A percentile compares a stretch with the other conserved stretches of the same genome.
These are phyloP conservation scores for Percina caprodes DNA, from an alignment of 2,113 vertebrate genomes.

Conservation along the genomic window DNA sequence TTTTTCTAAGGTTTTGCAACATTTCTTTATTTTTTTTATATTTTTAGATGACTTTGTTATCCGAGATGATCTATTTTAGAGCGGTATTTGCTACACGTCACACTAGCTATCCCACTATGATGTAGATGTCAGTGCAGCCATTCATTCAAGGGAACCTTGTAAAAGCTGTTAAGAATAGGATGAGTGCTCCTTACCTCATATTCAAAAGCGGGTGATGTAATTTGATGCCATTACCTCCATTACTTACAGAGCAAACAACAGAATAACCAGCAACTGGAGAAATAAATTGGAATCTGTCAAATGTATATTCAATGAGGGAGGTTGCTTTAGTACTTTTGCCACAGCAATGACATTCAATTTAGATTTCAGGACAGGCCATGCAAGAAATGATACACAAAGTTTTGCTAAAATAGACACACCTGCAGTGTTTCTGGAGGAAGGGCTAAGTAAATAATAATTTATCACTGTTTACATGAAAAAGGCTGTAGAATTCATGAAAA, in stretches of 20 bases:
- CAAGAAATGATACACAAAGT: conserved; percentile 39
- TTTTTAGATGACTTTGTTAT: too few species aligned
- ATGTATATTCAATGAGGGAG: conserved; percentile 65
- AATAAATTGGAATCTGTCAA: conserved; percentile 51
- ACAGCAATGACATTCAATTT: conserved; percentile 50
- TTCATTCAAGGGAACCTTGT: conserved; percentile 11
- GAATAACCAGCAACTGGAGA: conserved; percentile 43
- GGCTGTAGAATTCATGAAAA: conserved; percentile 37
- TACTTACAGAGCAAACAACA: conserved; percentile 54
- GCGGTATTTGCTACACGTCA: background rate
- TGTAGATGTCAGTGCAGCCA: conserved; percentile 6
- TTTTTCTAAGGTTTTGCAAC: background rate
- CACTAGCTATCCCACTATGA: conserved; percentile 10
- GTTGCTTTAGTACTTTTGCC: conserved; percentile 39
- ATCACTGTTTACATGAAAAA: conserved; percentile 43
- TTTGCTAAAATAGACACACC: conserved; percentile 50
- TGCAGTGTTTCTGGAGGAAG: conserved; percentile 43
- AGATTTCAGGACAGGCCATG: conserved; percentile 33
- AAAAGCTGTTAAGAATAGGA: conserved; percentile 26
- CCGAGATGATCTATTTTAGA: background rate
- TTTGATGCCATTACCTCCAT: conserved; percentile 58
- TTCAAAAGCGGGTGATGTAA: conserved; percentile 26
- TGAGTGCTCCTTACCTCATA: conserved; percentile 24
- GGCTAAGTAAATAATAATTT: conserved; percentile 44
- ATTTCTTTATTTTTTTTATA: conserved; percentile 18